Base-by-base conservation (phyloP, 2,113 vertebrate genomes). In the Laticauda colubrina region DNA sequence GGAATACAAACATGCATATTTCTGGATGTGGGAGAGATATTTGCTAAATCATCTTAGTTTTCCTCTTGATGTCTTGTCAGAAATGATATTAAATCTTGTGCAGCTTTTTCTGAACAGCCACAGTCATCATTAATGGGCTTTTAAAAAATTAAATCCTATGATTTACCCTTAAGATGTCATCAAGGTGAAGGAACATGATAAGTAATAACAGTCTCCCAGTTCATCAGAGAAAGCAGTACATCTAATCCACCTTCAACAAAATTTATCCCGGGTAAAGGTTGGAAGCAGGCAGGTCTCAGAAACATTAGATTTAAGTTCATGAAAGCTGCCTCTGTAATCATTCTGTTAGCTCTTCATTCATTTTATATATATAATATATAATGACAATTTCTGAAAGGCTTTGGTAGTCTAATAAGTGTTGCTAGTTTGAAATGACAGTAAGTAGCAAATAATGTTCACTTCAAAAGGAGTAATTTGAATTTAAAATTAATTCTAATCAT, bases 401-500 rank as follows among this genome's bases (percentile, higher is more conserved):
- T 53, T 3, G 45, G 43, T 23, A 56, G 53, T 64, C 86, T 54
- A 43, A 51, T 20, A 89, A 61, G 61, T 21, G 3, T 45, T 53
- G 23, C 57, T 86, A n/a, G 55, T 39, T 45, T 85, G 23, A 39
- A 53, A n/a, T 89, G 87, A 75, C 23, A 53, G 0, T 81, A 61
- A 89, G 54, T 23, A 9, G 54, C 54, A 89, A 69, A 8, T 89
- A 55, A 56, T 69, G 26, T 89, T 48, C 57, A 86, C 55, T 89
- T 86, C 88, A 86, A 53, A 90, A 89, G 75, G 45, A 86, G 24
- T 87, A 24, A 87, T 90, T 89, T 87, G 88, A 55, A 86, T 92
- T 87, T 51, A 45, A n/a, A 92, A 90, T 93, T 45, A 91, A 57
- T 39, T 87, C 18, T 89, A 87, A 94, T 92, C 21, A 69, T 81